These are phyloP conservation scores for Belgica antarctica DNA, from an alignment of 2,888 invertebrate genomes.

Conservation along the genomic window DNA sequence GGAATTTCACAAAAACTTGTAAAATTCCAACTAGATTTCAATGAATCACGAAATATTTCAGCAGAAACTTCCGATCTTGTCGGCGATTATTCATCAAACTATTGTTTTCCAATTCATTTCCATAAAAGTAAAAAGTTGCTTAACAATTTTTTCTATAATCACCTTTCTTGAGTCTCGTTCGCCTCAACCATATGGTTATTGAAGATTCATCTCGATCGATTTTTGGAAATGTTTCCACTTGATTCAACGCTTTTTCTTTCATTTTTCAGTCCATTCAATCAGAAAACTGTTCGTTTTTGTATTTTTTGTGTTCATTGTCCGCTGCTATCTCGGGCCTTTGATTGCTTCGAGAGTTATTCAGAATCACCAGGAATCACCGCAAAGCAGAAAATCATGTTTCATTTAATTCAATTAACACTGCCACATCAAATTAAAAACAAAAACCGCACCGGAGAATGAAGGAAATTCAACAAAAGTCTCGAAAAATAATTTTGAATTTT, in stretches of 20 bases:
- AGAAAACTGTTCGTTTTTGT: not conserved
- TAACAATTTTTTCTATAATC: not conserved
- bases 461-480: no score
- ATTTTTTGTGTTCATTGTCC: no score
- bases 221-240: not conserved
- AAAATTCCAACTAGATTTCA: no score
- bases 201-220: not conserved
- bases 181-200: not conserved
- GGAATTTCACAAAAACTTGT: no score
- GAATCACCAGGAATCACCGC: constrained; percentile 29
- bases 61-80: no score
- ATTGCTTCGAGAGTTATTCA: not conserved
- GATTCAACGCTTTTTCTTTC: not conserved
- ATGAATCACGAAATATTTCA: no score
- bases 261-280: not conserved
- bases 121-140: no score
- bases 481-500: not conserved
- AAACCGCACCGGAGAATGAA: not conserved
- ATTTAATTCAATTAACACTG: constrained; percentile 43
- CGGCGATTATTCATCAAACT: no score
- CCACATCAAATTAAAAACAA: constrained; percentile 24
- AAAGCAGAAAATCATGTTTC: constrained; percentile 34
- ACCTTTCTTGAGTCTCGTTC: no score
- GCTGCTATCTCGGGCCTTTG: not conserved
- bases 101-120: no score